These are phyloP conservation scores for Darevskia mixta DNA, from an alignment of 2,797 vertebrate species.

Conservation along the genomic window DNA sequence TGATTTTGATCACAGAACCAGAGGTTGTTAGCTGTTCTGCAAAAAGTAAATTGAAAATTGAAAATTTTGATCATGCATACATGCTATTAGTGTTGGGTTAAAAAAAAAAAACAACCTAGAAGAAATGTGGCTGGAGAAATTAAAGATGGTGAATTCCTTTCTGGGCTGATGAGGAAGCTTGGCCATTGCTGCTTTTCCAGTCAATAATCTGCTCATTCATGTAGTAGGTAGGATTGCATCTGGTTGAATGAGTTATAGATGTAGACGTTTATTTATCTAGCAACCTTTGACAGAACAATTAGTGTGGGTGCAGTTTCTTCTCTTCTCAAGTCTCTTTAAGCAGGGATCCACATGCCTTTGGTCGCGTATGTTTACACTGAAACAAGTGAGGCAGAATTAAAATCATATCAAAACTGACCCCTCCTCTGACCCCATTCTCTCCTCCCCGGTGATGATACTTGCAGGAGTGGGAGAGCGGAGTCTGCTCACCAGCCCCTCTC, in stretches of 20 bases:
- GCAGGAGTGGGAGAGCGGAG: too few species aligned
- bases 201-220: conserved; percentile 64
- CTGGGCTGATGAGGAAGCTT: conserved; percentile 37
- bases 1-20: conserved; percentile 5
- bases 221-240: conserved; percentile 57
- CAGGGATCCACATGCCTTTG: conserved; percentile 35
- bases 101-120: not conserved
- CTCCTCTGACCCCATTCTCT: too few species aligned
- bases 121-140: not conserved
- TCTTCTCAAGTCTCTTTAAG: conserved; percentile 32
- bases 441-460: too few species aligned
- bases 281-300: conserved; percentile 58
- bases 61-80: not conserved
- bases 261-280: conserved; percentile 68
- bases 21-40: not conserved
- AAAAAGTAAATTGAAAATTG: not conserved
- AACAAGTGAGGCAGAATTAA: not conserved
- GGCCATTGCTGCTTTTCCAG: conserved; percentile 55
- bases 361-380: conserved; percentile 1
- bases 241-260: conserved; percentile 68
- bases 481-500: too few species aligned
- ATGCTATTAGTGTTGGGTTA: not conserved
- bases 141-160: not conserved
- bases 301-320: conserved; percentile 48
- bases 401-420: not conserved